Base-by-base conservation (phyloP, 2,888 invertebrate genomes). In the Hyposoter dolosus region DNA sequence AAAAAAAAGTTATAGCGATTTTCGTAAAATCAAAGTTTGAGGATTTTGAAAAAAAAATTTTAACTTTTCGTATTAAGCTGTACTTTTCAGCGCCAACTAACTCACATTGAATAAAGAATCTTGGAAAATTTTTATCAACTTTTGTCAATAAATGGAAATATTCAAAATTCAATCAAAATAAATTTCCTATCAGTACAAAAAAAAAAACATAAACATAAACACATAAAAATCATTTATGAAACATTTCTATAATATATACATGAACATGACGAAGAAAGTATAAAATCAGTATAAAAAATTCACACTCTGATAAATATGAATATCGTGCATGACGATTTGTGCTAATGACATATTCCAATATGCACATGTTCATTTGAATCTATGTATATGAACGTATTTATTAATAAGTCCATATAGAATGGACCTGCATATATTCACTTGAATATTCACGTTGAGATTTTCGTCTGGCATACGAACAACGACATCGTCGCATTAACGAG, bases 401-500 rank as follows among this genome's bases (percentile, higher is more conserved):
- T 50, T 12, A 5, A 72, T 53, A 5, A 53, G 53, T 15, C 7
- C 19, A 10, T 71, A 10, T 6, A n/a, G 66, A 5, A 40, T 35
- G 40, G 9, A n/a, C 32, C 53, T 28, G 60, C 50, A n/a, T 53
- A 65, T 74, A 40, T 40, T 40, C 40, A 40, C 6, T 40, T 23
- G 43, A 68, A 68, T 45, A 45, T 68, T 66, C 40, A 40, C 60
- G 35, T 79, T 35, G 6, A 23, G 66, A 23, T 78, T 32, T 19
- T 60, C 15, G 45, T 23, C 23, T 23, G 50, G 43, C 53, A 50
- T 60, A 40, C 19, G 65, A 78, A 10, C 4, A 66, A 74, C 45
- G 65, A 80, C 15, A 23, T 15, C 17, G 66, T 66, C 50, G 53
- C 72, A 74, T 74, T 74, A 81, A 81, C 53, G 43, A 74, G 66